These are phyloP conservation scores for Lithobates pipiens DNA, from an alignment of 2,797 vertebrate genomes.

Conservation along the genomic window DNA sequence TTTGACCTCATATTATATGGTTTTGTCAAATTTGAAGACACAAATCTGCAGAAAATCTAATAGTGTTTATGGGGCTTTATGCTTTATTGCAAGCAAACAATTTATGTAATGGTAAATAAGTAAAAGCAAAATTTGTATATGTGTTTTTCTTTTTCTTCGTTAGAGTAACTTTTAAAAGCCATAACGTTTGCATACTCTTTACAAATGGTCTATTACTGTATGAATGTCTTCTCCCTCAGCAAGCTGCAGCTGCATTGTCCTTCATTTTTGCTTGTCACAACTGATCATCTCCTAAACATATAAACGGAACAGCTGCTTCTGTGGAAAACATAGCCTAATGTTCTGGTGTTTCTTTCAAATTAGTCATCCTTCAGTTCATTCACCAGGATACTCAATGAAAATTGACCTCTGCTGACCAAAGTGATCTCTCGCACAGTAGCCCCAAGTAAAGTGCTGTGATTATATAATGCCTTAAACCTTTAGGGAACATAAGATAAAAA, in stretches of 20 bases:
- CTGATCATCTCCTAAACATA: conserved; percentile 61
- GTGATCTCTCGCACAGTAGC: background rate
- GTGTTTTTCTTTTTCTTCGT: background rate
- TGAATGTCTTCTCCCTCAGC: conserved; percentile 62
- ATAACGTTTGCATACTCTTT: background rate
- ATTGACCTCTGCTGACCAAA: background rate
- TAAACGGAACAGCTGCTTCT: conserved; percentile 67
- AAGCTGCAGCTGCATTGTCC: conserved; percentile 66
- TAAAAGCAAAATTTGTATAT: background rate
- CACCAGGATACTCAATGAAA: background rate
- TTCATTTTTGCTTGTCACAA: conserved; percentile 64
- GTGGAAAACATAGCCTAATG: conserved; percentile 44
- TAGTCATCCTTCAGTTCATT: conserved; percentile 17
- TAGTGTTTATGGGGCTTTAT: no score
- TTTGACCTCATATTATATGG: no score
- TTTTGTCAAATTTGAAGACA: no score
- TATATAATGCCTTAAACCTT: background rate
- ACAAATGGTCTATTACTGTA: conserved; percentile 5
- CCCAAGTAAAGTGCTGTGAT: background rate
- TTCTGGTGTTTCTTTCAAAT: conserved; percentile 33
- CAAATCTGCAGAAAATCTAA: no score
- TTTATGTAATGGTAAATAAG: no score
- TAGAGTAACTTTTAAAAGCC: background rate
- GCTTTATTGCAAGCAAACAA: no score
- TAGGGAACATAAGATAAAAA: background rate